Evolutionary conservation across 2,888 invertebrate genomes (phyloP), one percentile per base, ranked within the genome.

Genomic region (Agrilus cyanescens): DNA sequence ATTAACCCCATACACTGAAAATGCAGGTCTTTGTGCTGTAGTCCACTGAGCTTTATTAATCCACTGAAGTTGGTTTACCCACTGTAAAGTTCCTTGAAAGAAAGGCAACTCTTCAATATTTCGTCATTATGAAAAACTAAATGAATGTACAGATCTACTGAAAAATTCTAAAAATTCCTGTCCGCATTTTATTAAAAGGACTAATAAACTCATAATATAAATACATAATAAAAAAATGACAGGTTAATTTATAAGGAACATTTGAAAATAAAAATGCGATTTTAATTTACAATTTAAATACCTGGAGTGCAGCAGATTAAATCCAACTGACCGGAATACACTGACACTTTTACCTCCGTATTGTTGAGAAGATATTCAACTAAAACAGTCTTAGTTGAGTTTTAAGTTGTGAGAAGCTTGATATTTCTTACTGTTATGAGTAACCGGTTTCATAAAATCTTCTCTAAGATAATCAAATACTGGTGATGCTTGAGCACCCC

Each of bases 401-500:
- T 5, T 40, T 25, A 40, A 13, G 25, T 20, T 41, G 33, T 29
- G 10, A n/a, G 13, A 42, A 40, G n/a, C 1, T 7, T 6, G 29
- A 20, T 30, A 29, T 16, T 29, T 47, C 48, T 49, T 63, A 82
- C 84, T 79, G 35, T 73, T 68, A 40, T 77, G 66, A 4, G 77
- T 75, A 25, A 79, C 85, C 0, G 87, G 84, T 57, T 80, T 85
- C 87, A 88, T 87, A 57, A 87, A 86, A 58, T 88, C 88, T n/a
- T 54, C 74, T 7, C 60, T 55, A 32, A 83, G 68, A 16, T 65
- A 61, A 29, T 59, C 52, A 56, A 86, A 87, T 0, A 85, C 85
- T 0, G 46, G 37, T 4, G 52, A 44, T 6, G 77, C 73, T 56
- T 78, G 78, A 0, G 69, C 70, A 40, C 79, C 81, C 80, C 86